These are phyloP conservation scores for Papilio protenor DNA, from an alignment of 2,888 invertebrate species.

Conservation along the genomic window DNA sequence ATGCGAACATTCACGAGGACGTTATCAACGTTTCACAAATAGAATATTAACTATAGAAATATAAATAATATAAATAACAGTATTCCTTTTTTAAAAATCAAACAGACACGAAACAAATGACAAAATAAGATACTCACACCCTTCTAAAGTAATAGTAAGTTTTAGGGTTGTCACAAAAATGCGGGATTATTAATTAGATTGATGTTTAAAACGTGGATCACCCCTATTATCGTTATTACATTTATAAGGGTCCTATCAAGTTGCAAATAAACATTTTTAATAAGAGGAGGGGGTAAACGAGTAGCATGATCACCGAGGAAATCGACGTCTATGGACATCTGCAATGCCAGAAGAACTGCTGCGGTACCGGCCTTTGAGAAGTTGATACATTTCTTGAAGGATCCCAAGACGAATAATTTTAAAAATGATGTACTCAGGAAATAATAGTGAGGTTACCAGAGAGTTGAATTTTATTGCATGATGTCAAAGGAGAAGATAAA, in stretches of 20 bases:
- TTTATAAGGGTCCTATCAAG: background rate
- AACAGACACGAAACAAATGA: background rate
- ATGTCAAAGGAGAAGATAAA: background rate
- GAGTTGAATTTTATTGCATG: background rate
- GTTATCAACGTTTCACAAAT: slow-evolving; percentile 43
- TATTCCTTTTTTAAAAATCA: background rate
- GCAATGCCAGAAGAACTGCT: too few relatives aligned
- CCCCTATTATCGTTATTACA: background rate
- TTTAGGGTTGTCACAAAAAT: background rate
- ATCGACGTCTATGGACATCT: too few relatives aligned
- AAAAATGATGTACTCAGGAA: background rate
- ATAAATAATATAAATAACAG: background rate
- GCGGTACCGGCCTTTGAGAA: too few relatives aligned
- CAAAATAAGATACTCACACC: background rate
- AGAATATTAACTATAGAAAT: background rate
- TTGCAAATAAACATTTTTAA: background rate
- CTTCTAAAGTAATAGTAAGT: background rate
- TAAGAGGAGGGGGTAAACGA: too few relatives aligned
- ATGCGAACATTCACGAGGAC: slow-evolving; percentile 57
- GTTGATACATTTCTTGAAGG: too few relatives aligned
- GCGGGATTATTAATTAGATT: background rate
- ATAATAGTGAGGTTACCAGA: background rate
- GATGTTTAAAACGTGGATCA: background rate
- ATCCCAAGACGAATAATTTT: too few relatives aligned
- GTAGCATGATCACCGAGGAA: too few relatives aligned